These are phyloP conservation scores for Helicolenus hilgendorfi DNA, from an alignment of 2,797 vertebrate genomes.

Conservation along the genomic window DNA sequence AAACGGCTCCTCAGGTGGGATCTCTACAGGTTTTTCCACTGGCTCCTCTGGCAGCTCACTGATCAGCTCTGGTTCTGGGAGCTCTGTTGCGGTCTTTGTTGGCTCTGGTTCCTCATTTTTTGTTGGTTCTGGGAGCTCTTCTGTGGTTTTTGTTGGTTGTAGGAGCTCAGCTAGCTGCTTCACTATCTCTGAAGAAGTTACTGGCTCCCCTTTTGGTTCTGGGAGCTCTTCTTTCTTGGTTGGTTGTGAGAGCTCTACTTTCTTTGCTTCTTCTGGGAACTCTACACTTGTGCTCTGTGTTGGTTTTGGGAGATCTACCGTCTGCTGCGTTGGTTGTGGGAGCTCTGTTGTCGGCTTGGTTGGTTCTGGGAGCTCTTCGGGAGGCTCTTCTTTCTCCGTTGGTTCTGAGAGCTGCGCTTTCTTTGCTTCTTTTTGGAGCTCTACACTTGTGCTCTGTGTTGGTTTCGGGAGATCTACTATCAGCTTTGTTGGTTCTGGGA, in stretches of 20 bases:
- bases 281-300: slow-evolving; percentile 11
- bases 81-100: slow-evolving; percentile 31
- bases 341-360: background rate
- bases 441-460: too few relatives aligned
- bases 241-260: background rate
- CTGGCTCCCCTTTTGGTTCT: background rate
- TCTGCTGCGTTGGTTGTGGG: slow-evolving; percentile 4
- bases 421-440: too few relatives aligned
- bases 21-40: slow-evolving; percentile 38
- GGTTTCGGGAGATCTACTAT: background rate
- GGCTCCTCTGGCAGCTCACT: slow-evolving; percentile 36
- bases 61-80: slow-evolving; percentile 22
- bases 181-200: background rate
- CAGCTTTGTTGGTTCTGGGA: background rate
- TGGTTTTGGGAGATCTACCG: slow-evolving; percentile 7
- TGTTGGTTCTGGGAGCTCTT: slow-evolving; percentile 15
- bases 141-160: slow-evolving; percentile 10
- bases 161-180: background rate
- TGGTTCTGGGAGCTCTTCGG: too few relatives aligned
- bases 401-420: background rate
- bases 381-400: too few relatives aligned
- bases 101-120: slow-evolving; percentile 43
- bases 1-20: slow-evolving; percentile 34
- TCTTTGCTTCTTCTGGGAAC: background rate
- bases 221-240: background rate